Percentiles rank a stretch among this genome's conserved stretches.
phyloP scores from a whole-genome alignment of 2,888 invertebrate species.

The Stenolophus ochropezus region DNA sequence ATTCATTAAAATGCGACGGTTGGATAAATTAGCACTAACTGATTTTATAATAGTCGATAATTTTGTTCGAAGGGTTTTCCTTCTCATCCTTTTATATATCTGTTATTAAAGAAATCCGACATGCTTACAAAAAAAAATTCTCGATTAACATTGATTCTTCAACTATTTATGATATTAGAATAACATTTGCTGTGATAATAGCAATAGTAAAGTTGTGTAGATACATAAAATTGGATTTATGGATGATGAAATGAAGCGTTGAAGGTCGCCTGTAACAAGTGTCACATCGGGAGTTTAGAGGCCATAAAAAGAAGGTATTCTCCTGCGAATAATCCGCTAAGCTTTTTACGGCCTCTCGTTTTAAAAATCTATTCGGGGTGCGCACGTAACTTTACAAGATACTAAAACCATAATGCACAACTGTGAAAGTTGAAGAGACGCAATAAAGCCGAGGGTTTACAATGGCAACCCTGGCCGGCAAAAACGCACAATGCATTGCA shows the following conservation, averaged over 20 bases:
- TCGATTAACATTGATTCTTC: too few relatives aligned
- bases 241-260: not conserved
- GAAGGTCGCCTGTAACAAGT: not conserved
- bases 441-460: slow-evolving; percentile 47
- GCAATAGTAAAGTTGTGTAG: too few relatives aligned
- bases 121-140: too few relatives aligned
- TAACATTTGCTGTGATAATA: too few relatives aligned
- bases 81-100: too few relatives aligned
- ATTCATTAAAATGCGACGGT: too few relatives aligned
- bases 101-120: too few relatives aligned
- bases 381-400: slow-evolving; percentile 41
- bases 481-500: slow-evolving; percentile 52
- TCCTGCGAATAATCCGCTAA: slow-evolving; percentile 40
- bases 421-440: slow-evolving; percentile 29
- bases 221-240: too few relatives aligned
- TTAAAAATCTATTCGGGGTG: slow-evolving; percentile 41
- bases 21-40: too few relatives aligned
- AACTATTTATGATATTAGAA: too few relatives aligned
- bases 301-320: slow-evolving; percentile 36
- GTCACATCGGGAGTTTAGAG: not conserved
- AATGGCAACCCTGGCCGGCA: slow-evolving; percentile 34
- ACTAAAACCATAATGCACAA: slow-evolving; percentile 40
- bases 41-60: too few relatives aligned
- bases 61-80: too few relatives aligned
- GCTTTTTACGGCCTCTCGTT: slow-evolving; percentile 30